phyloP scores from a whole-genome alignment of 2,888 invertebrate genomes.

The Drosophila gaucha region DNA sequence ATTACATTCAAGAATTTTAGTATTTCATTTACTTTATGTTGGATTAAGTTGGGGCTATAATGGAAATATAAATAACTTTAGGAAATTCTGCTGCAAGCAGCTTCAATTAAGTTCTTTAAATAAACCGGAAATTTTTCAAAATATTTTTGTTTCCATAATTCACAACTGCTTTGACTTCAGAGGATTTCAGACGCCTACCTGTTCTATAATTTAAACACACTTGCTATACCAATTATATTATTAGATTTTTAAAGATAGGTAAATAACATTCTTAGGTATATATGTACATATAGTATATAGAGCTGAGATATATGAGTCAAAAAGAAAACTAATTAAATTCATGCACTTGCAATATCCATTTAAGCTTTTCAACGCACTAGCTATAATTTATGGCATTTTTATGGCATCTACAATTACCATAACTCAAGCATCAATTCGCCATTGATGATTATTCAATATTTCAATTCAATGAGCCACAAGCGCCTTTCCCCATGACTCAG shows the following conservation, averaged over 20 bases:
- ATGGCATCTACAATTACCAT: constrained; percentile 54
- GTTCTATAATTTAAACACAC: background rate
- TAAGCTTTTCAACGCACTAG: background rate
- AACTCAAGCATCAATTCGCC: constrained; percentile 50
- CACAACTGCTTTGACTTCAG: background rate
- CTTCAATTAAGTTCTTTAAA: background rate
- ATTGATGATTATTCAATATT: constrained; percentile 54
- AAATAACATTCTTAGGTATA: background rate
- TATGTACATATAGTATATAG: background rate
- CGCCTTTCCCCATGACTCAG: constrained; percentile 64
- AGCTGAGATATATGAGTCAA: no score
- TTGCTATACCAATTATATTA: background rate
- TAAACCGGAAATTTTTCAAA: background rate
- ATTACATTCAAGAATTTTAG: background rate
- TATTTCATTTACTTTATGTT: background rate
- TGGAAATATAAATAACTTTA: background rate
- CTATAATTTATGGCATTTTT: constrained; percentile 45
- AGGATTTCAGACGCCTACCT: background rate
- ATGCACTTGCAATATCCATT: constrained; percentile 12
- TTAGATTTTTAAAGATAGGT: background rate
- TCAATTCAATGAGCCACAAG: constrained; percentile 32
- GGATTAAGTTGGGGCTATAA: background rate
- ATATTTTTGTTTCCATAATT: background rate
- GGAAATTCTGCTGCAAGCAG: no score
- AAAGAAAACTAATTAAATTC: constrained; percentile 1